Evolutionary conservation across 2,888 invertebrate genomes (phyloP), one percentile per base, ranked within the genome.

Genomic region (Bombyx huttoni): DNA sequence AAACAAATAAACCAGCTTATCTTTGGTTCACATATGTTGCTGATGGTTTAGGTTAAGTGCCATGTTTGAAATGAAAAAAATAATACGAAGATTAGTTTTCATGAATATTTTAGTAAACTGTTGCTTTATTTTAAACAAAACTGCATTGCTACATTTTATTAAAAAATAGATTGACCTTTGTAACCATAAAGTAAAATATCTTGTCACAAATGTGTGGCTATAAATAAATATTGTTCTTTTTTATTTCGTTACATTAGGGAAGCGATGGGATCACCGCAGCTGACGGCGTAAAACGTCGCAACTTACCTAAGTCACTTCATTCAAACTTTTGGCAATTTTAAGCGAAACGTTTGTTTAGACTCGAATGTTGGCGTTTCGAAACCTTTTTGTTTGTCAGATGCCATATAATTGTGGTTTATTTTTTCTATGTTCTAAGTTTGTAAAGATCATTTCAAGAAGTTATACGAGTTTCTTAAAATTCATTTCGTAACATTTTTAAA

Each of bases 261-360:
- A 68, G 77, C 81, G 81, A 67, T 83, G 85, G 78, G 81, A 85
- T 73, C 79, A 77, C 71, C 77, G 68, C 86, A 85, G 86, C 85
- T 85, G 86, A 73, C 81, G 79, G 73, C 73, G 68, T 67, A 66
- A 79, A 79, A 71, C 71, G 77, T 73, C 71, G 71, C 78, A 71
- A 79, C 75, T 81, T 80, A 70, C 70, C 69, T 71, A 80, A 82
- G 80, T 83, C 83, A 81, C 81, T 84, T 80, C 75, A 78, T 81
- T 80, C 78, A 75, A 86, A 85, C 81, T 85, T 86, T 82, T 75
- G 75, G 72, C 81, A 82, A 83, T 83, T 81, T 79, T 72, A 78
- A 76, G 69, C 68, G 65, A 63, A 75, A 77, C 70, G 78, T 78
- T 78, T 78, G 68, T 75, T 77, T 78, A 75, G 76, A 78, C 64